Base-by-base conservation (phyloP, 2,797 vertebrate genomes). In the Eulemur mongoz region DNA sequence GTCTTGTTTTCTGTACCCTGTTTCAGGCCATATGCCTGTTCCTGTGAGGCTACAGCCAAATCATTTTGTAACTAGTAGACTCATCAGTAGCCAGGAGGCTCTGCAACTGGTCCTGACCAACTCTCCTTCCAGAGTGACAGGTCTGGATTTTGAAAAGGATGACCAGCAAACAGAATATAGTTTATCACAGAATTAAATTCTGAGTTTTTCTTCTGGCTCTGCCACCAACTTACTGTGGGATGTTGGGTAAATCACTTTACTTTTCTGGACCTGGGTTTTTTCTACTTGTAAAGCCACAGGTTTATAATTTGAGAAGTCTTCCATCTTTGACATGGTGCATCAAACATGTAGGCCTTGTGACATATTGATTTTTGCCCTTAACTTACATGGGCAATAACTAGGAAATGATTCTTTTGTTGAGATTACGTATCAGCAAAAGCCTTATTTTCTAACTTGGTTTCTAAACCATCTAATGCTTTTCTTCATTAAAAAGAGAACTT, bases 401-500 rank as follows among this genome's bases (percentile, higher is more conserved):
- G 72, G 30, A 59, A 91, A 72, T 45, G 12, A 50, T 48, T 96
- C 0, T 89, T 76, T 92, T 73, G 18, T 38, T 63, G 50, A 85
- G 35, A 91, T 86, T 88, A 78, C n/a, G 40, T 91, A 25, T 40
- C 8, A n/a, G 14, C 11, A 59, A 73, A 94, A 86, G 1, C 4
- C 45, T 87, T 76, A 25, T 78, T 93, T 91, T 89, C 70, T 84
- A 72, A 69, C 48, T 13, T 89, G 15, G 4, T 52, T 69, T 90
- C 18, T 48, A 92, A 96, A 40, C 5, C 17, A 61, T 78, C 27
- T 43, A 75, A 73, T 67, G 22, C 1, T 72, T n/a, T 89, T 94
- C 48, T 86, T 97, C 40, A 85, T 84, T 96, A 65, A 89, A 89
- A 86, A 52, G 4, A 79, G n/a, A 91, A 52, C 13, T 78, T 82